A percentile compares a stretch with the other conserved stretches of the same genome.
These are phyloP conservation scores for Lasioglossum zephyrum DNA, from an alignment of 2,888 invertebrate genomes.

Conservation along the genomic window DNA sequence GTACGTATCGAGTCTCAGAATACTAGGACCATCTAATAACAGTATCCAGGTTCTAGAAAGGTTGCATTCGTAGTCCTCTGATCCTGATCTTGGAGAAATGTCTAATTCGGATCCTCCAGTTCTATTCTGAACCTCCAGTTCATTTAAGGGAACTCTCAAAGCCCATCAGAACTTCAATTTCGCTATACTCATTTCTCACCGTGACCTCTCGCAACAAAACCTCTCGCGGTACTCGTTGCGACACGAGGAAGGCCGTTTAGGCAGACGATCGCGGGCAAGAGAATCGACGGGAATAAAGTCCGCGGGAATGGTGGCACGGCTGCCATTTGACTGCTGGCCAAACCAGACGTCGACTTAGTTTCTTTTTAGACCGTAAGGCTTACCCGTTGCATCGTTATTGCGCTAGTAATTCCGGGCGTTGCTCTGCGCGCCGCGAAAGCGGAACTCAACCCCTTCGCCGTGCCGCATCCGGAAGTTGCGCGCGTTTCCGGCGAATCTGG, in stretches of 20 bases:
- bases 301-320: constrained; percentile 50
- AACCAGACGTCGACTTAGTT: constrained; percentile 63
- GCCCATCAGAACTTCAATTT: not conserved
- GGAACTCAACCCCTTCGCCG: not conserved
- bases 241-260: constrained; percentile 33
- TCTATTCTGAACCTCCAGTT: too few relatives aligned
- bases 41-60: not conserved
- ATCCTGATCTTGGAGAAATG: too few relatives aligned
- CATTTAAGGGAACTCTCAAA: not conserved
- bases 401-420: constrained; percentile 63
- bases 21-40: too few relatives aligned
- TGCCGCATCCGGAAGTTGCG: constrained; percentile 16
- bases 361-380: constrained; percentile 70
- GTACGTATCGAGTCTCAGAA: too few relatives aligned
- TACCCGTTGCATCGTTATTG: constrained; percentile 64
- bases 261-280: constrained; percentile 20
- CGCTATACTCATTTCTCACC: constrained; percentile 21
- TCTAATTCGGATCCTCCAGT: too few relatives aligned
- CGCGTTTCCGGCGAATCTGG: constrained; percentile 58
- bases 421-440: constrained; percentile 26
- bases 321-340: constrained; percentile 70
- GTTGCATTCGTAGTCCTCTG: too few relatives aligned
- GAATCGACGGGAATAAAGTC: constrained; percentile 60
- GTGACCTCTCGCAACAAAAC: constrained; percentile 4
- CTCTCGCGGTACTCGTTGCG: constrained; percentile 22